Evolutionary conservation across 2,888 invertebrate species (phyloP), one percentile per base, ranked within the genome.

Genomic region (Agrotis clavis): DNA sequence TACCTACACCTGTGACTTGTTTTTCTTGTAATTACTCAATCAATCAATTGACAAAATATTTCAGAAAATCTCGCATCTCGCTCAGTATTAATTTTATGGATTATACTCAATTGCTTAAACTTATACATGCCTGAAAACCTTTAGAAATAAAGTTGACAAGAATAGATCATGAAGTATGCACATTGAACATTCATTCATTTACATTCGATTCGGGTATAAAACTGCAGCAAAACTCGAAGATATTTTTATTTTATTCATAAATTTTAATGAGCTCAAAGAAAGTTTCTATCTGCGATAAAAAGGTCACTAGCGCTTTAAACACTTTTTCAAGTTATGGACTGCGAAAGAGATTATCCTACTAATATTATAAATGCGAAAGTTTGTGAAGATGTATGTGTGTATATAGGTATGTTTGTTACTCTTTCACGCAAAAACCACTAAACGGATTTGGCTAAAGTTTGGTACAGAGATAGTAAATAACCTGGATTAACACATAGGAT

Each of bases 161-260:
- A 51, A 71, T 30, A 18, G 9, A 41, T 16, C 41, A 18, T 60
- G 11, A 71, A 79, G 16, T 45, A 13, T 41, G 21, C 73, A 45
- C 25, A 18, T 47, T 18, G 7, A 50, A 47, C 21, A 5, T 21
- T 60, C 16, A 54, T 30, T 70, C 30, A 41, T 41, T 41, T 45
- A 45, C n/a, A 77, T 47, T 54, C 48, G 4, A 30, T 35, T 45
- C 14, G 50, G 25, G 45, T n/a, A 14, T 30, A 45, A 54, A 54
- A 13, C 19, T 65, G 60, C 60, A 76, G 75, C 48, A 74, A 35
- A 61, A 47, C 50, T 65, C 25, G 7, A 56, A n/a, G 45, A 74
- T 18, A 41, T 65, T 61, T 65, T 69, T 65, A 77, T 70, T 69
- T 79, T 72, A 67, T 82, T 82, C 74, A 82, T 84, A 74, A 48